Evolutionary conservation across 1,140 invertebrate species (phyloP), one percentile per base, ranked within the genome.

Genomic region (Stegodyphus dumicola): DNA sequence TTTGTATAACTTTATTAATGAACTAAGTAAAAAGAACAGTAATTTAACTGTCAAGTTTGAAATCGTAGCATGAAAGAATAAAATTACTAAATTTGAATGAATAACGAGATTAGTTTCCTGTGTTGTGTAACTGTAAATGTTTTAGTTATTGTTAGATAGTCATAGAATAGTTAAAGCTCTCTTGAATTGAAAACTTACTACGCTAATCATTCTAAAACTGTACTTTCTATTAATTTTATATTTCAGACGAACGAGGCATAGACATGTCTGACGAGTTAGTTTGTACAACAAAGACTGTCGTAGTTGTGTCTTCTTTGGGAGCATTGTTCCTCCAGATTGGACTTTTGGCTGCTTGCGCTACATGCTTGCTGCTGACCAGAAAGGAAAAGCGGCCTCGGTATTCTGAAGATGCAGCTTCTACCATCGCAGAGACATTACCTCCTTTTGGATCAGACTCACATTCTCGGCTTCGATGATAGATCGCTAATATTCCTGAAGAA

Each of bases 301-400:
- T 89, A 6, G 87, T 89, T 1, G 88, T 87, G 6, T 78, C 88
- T 6, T 71, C 88, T 7, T 85, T 89, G 13, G 88, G 88, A 6
- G 86, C 87, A 7, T 54, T 88, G 18, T 88, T 89, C 51, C 78
- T 89, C 6, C 88, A 89, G 85, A 88, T 89, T 17, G 86, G 78
- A 5, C 33, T 87, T 10, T 79, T 87, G 10, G 86, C 86, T 73
- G 79, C 77, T 6, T 87, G 86, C n/a, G 86, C 60, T 1, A 87
- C 79, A 1, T 87, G 86, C 69, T 54, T 87, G 0, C 17, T 87
- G 65, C 56, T 87, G 9, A 79, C 71, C 56, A 77, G 79, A 17
- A 76, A 71, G 54, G 81, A 85, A 10, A 53, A 65, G 15, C 17
- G 67, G 7, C 66, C 67, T 2, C 53, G 60, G 4, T 85, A 85